Conservation (phyloP, 2,113 vertebrate genomes). For the Meleagris gallopavo region DNA sequence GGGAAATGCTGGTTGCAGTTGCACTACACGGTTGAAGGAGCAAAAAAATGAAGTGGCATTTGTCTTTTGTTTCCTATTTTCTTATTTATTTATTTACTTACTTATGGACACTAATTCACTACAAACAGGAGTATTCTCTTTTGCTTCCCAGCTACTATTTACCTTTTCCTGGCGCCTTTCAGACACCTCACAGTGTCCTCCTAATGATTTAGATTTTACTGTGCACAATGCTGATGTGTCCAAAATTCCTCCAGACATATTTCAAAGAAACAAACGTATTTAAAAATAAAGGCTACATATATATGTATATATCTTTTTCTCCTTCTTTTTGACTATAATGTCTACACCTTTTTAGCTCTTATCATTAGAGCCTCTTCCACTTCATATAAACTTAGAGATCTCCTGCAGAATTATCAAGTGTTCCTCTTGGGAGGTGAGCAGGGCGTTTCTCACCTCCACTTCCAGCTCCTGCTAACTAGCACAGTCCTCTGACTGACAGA, state of each 20-base stretch:
- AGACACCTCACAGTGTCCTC: not conserved
- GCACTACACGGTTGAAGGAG: not conserved
- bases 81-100: not conserved
- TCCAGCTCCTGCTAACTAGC: not conserved
- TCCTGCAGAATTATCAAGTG: not conserved
- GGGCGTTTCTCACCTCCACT: not conserved
- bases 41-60: not conserved
- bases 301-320: not conserved
- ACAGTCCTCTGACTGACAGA: not conserved
- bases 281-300: not conserved
- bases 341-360: not conserved
- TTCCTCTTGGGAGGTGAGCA: not conserved
- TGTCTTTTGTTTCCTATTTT: not conserved
- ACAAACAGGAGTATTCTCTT: not conserved
- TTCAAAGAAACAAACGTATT: not conserved
- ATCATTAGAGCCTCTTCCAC: not conserved
- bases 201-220: not conserved
- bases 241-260: not conserved
- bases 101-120: not conserved
- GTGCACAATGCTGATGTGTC: accelerated
- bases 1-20: not conserved
- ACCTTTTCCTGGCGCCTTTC: not conserved
- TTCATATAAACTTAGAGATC: not conserved
- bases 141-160: not conserved
- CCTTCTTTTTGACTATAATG: not conserved